Percentiles rank a stretch among this genome's conserved stretches.
These are phyloP conservation scores for Anoplius nigerrimus DNA, from an alignment of 2,888 invertebrate species.

Conservation along the genomic window DNA sequence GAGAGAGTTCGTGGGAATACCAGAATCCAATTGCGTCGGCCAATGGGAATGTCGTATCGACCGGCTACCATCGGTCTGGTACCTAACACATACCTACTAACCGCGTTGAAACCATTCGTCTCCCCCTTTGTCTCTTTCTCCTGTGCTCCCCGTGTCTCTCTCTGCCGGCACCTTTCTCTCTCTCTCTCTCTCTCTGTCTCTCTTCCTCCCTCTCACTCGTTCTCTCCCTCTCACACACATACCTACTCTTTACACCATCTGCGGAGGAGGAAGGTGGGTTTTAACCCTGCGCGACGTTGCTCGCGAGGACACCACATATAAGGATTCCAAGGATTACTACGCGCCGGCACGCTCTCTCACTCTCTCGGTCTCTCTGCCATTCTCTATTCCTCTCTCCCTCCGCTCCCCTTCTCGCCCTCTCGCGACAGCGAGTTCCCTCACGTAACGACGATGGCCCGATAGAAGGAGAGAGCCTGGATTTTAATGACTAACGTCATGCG, in stretches of 20 bases:
- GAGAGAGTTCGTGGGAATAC: conserved; percentile 33
- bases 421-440: not conserved
- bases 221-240: too few species aligned
- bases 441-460: too few species aligned
- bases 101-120: conserved; percentile 45
- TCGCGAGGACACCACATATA: not conserved
- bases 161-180: not conserved
- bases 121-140: not conserved
- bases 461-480: not conserved
- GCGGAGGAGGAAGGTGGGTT: conserved; percentile 2
- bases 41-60: conserved; percentile 53
- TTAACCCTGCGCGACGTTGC: not conserved
- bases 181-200: not conserved
- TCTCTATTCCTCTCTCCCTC: not conserved
- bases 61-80: conserved; percentile 18
- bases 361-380: not conserved
- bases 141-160: not conserved
- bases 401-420: not conserved
- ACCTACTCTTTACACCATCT: too few species aligned
- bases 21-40: conserved; percentile 49
- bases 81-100: conserved; percentile 41
- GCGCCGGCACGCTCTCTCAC: not conserved
- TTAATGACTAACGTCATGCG: conserved; percentile 3
- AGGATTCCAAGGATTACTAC: not conserved
- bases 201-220: not conserved